A percentile compares a stretch with the other conserved stretches of the same genome.
phyloP scores from a whole-genome alignment of 2,888 invertebrate species.

The Saturnia pavonia region DNA sequence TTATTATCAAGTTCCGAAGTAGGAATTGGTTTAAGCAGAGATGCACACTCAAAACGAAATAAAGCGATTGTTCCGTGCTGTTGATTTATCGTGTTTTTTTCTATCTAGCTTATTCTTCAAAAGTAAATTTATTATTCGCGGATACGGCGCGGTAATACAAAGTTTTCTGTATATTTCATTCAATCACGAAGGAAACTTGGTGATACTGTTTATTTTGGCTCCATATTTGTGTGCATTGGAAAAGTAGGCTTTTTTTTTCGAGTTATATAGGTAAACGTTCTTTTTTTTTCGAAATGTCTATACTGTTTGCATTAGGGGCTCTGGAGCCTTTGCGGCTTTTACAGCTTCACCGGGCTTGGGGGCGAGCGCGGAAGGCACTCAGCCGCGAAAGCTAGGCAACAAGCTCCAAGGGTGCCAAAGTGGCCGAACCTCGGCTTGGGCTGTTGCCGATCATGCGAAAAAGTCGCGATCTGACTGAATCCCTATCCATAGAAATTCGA shows the following conservation, averaged over 20 bases:
- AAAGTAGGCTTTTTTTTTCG: neutral
- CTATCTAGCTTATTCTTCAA: slow-evolving; percentile 29
- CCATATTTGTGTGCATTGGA: neutral
- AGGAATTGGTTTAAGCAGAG: slow-evolving; percentile 19
- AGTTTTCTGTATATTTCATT: slow-evolving; percentile 22
- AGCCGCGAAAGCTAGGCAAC: too few relatives aligned
- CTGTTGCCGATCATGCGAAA: too few relatives aligned
- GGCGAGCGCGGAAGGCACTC: too few relatives aligned
- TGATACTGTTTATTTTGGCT: neutral
- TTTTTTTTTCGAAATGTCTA: too few relatives aligned
- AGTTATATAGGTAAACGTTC: too few relatives aligned
- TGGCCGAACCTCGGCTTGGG: too few relatives aligned
- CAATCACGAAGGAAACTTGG: slow-evolving; percentile 22
- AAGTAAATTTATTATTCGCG: slow-evolving; percentile 33
- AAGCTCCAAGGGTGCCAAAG: too few relatives aligned
- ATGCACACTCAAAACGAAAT: slow-evolving; percentile 35
- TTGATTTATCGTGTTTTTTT: slow-evolving; percentile 37
- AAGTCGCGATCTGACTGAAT: too few relatives aligned
- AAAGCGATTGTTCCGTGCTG: slow-evolving; percentile 34
- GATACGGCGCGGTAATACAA: slow-evolving; percentile 20
- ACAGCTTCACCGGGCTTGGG: too few relatives aligned
- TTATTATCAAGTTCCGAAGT: slow-evolving; percentile 14
- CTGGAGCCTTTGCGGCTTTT: too few relatives aligned
- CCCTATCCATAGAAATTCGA: too few relatives aligned
- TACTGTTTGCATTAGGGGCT: too few relatives aligned